Evolutionary conservation across 2,888 invertebrate species (phyloP).

Genomic region (Oscheius sp.): DNA sequence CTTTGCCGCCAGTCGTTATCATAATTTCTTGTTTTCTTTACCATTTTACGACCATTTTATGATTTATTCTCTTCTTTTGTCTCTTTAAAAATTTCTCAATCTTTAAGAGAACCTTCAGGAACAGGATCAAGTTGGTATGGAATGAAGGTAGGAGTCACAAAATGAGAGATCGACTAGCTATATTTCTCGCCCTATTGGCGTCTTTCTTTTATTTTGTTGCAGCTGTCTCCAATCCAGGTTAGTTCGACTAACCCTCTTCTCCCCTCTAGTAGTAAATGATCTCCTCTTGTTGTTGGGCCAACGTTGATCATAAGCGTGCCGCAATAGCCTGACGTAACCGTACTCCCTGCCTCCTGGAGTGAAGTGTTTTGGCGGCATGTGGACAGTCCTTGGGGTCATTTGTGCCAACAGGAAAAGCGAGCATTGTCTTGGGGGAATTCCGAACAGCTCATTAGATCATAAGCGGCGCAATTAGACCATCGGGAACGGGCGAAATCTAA

Average conservation of each 20-base stretch:
- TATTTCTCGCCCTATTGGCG: constrained; percentile 19
- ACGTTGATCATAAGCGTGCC: no score
- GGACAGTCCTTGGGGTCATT: no score
- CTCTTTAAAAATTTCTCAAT: not conserved
- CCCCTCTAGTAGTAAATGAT: no score
- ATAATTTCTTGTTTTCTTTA: not conserved
- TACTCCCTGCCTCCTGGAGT: no score
- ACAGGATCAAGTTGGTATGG: not conserved
- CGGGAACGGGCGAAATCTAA: no score
- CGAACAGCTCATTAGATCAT: no score
- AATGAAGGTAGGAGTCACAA: not conserved
- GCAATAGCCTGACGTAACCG: no score
- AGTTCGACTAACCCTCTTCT: not conserved
- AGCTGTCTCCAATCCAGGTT: not conserved
- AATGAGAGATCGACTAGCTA: not conserved
- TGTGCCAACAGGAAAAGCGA: no score
- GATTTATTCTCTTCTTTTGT: not conserved
- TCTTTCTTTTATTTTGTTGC: not conserved
- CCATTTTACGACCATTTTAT: not conserved
- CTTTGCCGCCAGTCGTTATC: not conserved
- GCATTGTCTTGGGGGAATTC: no score
- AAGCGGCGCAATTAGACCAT: no score
- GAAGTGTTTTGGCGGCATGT: no score
- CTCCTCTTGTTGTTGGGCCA: no score
- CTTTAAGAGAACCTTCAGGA: not conserved